phyloP scores from a whole-genome alignment of 2,797 vertebrate genomes.

The Anas bernieri region DNA sequence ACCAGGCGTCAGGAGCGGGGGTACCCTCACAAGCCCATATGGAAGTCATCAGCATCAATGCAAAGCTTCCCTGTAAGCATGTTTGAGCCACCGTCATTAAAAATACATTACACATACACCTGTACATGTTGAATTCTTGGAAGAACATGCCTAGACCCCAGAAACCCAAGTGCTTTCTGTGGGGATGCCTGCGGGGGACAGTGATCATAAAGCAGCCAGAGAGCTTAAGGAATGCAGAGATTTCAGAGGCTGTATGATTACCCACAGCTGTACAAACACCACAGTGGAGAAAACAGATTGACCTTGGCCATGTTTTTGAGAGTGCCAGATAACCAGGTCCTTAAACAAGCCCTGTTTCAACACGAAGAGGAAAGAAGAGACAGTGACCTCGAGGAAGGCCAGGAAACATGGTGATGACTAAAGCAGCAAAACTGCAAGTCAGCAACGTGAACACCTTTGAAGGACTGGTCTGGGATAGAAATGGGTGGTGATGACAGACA shows the following conservation, averaged over 20 bases:
- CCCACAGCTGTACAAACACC: conserved; percentile 71
- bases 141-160: conserved; percentile 2
- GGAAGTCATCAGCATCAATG: conserved; percentile 32
- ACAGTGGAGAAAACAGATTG: conserved; percentile 61
- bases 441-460: conserved; percentile 4
- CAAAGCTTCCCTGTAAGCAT: conserved; percentile 19
- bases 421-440: not conserved
- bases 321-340: conserved; percentile 65
- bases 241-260: conserved; percentile 60
- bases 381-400: not conserved
- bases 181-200: not conserved
- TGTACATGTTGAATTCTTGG: conserved; percentile 37
- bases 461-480: not conserved
- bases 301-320: conserved; percentile 68
- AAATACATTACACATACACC: conserved; percentile 39
- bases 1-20: not conserved
- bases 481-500: not conserved
- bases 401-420: conserved; percentile 16
- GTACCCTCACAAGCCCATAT: not conserved
- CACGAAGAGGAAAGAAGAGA: conserved; percentile 48
- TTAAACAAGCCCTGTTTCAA: conserved; percentile 39
- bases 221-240: conserved; percentile 64
- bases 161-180: conserved; percentile 35
- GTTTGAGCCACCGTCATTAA: conserved; percentile 39
- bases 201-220: conserved; percentile 38